Percentiles rank a stretch among this genome's conserved stretches.
phyloP scores from a whole-genome alignment of 2,113 vertebrate genomes.

The Cercopithecus mona region DNA sequence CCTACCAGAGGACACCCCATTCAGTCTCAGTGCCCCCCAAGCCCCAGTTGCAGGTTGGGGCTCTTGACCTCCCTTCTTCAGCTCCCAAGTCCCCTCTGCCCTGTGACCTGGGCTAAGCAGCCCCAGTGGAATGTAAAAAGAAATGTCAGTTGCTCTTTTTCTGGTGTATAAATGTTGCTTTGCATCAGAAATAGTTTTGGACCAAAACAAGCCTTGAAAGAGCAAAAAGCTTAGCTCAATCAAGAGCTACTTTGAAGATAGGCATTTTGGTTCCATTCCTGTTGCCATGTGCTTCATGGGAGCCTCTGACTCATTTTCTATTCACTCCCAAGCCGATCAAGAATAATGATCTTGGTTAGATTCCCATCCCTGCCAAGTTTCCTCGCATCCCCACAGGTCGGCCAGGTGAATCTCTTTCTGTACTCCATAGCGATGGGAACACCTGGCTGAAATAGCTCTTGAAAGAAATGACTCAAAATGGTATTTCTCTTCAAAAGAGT shows the following conservation, averaged over 20 bases:
- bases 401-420: background rate
- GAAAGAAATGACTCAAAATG: background rate
- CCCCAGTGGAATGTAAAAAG: background rate
- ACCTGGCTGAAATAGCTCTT: background rate
- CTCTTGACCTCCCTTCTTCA: background rate
- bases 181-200: background rate
- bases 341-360: background rate
- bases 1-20: background rate
- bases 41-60: background rate
- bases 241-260: background rate
- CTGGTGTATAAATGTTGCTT: background rate
- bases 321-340: background rate
- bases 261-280: background rate
- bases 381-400: background rate
- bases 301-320: slow-evolving; percentile 2
- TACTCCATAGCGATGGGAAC: background rate
- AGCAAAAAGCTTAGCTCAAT: background rate
- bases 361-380: background rate
- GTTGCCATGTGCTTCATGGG: background rate
- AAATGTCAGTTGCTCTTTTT: background rate
- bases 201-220: background rate
- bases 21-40: background rate
- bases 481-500: background rate
- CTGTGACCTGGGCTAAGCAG: background rate
- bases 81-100: background rate